Base-by-base conservation (phyloP, 2,113 vertebrate species). In the Andinoacara biseriatus region DNA sequence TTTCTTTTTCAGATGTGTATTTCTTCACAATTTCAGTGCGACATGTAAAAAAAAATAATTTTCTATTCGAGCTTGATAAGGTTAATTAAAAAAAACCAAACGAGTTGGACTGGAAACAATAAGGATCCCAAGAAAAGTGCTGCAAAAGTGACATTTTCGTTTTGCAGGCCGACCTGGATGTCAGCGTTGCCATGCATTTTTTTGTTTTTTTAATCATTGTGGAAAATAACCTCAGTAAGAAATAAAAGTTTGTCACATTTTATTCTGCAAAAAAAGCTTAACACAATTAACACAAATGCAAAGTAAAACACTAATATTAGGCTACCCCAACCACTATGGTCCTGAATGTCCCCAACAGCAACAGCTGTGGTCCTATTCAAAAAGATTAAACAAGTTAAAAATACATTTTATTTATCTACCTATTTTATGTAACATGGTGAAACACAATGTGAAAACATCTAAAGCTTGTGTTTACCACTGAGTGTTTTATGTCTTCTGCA, bases 31-130 rank as follows among this genome's bases (percentile, higher is more conserved):
- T 69, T 69, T 69, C 65, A 69, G 15, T 69, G 24, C 65, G 29
- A 24, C 65, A 29, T 69, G 40, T 29, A 69, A 69, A 69, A 69
- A 69, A 49, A 10, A 40, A 69, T 20, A 69, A 26, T 2, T 49
- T 24, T 49, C 29, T 3, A 49, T 29, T 20, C 14, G 29, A 49
- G 18, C 43, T 69, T 0, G 10, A 20, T 26, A 49, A 49, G 43
- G 43, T 69, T 69, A 69, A 29, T 49, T 69, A 69, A 67, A 49
- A 49, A 69, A n/a, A n/a, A n/a, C n/a, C n/a, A n/a, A 49, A 24
- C 18, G 15, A 49, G 40, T 11, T 13, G 10, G 65, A 29, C 65
- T 69, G 40, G 24, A 14, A 69, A 69, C 29, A 49, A 69, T 22
- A 49, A 20, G 65, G 38, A 40, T 40, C 10, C 38, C 11, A 10